A percentile compares a stretch with the other conserved stretches of the same genome.
These are phyloP conservation scores for Tinamus major DNA, from an alignment of 2,797 vertebrate species.

Conservation along the genomic window DNA sequence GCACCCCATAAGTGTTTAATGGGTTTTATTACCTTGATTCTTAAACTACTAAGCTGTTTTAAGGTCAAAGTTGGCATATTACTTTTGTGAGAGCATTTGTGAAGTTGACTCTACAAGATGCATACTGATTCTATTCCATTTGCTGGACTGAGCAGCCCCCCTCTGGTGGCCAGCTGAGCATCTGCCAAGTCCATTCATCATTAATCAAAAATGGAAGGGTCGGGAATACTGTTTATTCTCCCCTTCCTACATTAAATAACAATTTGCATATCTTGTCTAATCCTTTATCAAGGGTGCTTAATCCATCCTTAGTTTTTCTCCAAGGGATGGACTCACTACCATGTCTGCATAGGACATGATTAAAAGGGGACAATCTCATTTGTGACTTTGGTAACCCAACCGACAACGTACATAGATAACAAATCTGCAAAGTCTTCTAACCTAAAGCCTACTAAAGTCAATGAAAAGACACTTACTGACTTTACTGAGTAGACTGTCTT, in stretches of 20 bases:
- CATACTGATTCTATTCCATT: constrained; percentile 28
- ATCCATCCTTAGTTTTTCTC: constrained; percentile 3
- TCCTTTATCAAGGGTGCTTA: constrained; percentile 16
- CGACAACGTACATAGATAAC: neutral
- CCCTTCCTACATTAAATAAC: constrained; percentile 35
- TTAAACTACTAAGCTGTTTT: neutral
- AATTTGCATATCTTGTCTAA: constrained; percentile 44
- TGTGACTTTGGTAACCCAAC: neutral
- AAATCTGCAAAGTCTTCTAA: neutral
- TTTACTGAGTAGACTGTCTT: neutral
- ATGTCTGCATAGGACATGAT: neutral
- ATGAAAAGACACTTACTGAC: neutral
- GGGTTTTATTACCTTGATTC: neutral
- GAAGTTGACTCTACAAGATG: neutral
- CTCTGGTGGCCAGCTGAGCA: constrained; percentile 48
- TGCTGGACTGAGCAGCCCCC: constrained; percentile 22
- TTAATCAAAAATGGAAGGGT: constrained; percentile 65
- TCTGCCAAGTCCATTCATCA: constrained; percentile 50
- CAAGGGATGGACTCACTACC: neutral
- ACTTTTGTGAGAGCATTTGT: constrained; percentile 41
- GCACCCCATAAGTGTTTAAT: neutral
- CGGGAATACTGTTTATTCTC: constrained; percentile 58
- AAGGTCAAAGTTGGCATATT: neutral
- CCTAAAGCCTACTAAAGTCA: rapidly evolving
- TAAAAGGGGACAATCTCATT: neutral